These are phyloP conservation scores for Nasonovia ribisnigri DNA, from an alignment of 2,888 invertebrate genomes.

Conservation along the genomic window DNA sequence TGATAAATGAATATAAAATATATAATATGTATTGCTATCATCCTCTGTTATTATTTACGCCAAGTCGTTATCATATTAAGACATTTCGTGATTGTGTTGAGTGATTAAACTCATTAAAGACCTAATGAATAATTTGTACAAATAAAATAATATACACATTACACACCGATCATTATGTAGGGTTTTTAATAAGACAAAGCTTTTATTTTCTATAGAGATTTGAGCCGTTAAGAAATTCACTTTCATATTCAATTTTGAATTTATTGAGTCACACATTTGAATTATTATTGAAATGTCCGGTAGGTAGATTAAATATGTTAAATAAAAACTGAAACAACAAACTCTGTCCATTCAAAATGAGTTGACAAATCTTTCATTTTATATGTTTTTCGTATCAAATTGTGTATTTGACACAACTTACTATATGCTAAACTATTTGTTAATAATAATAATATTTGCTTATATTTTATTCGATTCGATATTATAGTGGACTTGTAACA, in stretches of 20 bases:
- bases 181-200: not conserved
- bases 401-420: not conserved
- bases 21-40: not conserved
- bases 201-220: not conserved
- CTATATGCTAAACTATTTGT: too few species aligned
- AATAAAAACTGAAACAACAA: not conserved
- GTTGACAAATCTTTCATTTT: not conserved
- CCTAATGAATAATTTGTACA: not conserved
- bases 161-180: not conserved
- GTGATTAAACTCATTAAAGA: not conserved
- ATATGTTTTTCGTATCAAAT: not conserved
- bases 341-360: not conserved
- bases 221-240: not conserved
- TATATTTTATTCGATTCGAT: not conserved
- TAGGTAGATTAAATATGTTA: not conserved
- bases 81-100: not conserved
- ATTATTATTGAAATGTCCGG: not conserved
- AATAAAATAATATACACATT: not conserved
- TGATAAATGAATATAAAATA: too few species aligned
- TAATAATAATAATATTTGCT: not conserved
- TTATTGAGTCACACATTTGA: not conserved
- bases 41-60: not conserved
- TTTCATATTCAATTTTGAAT: not conserved
- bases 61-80: not conserved
- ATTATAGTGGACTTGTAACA: not conserved